phyloP scores from a whole-genome alignment of 2,888 invertebrate genomes.

The Macrosiphum euphorbiae region DNA sequence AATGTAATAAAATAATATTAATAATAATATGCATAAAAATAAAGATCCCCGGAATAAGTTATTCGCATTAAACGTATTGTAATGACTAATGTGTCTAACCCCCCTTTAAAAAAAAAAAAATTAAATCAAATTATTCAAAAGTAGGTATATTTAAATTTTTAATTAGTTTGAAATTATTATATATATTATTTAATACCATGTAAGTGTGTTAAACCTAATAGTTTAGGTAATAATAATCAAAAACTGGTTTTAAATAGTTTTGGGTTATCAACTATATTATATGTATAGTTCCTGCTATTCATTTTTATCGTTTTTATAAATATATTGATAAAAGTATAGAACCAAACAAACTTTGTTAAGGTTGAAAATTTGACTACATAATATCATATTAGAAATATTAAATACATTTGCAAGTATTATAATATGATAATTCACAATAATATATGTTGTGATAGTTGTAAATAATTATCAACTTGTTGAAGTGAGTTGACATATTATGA shows the following conservation, averaged over 20 bases:
- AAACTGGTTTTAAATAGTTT: not conserved
- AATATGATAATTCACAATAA: not conserved
- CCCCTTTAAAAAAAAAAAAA: not conserved
- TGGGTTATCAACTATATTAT: not conserved
- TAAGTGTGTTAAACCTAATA: not conserved
- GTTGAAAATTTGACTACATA: not conserved
- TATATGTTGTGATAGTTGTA: not conserved
- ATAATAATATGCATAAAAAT: not conserved
- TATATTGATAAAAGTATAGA: not conserved
- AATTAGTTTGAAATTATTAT: not conserved
- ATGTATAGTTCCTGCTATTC: not conserved
- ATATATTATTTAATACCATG: not conserved
- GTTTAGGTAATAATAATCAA: not conserved
- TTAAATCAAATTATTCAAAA: not conserved
- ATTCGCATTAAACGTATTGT: not conserved
- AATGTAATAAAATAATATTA: not conserved
- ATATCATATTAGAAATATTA: not conserved
- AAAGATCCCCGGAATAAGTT: not conserved
- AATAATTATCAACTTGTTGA: not conserved
- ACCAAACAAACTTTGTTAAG: not conserved
- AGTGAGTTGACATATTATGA: not conserved
- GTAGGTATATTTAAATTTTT: not conserved
- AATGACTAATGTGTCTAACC: not conserved
- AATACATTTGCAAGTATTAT: not conserved
- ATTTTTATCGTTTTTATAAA: not conserved